phyloP scores from a whole-genome alignment of 1,140 invertebrate genomes.

The Charaxes varanes region DNA sequence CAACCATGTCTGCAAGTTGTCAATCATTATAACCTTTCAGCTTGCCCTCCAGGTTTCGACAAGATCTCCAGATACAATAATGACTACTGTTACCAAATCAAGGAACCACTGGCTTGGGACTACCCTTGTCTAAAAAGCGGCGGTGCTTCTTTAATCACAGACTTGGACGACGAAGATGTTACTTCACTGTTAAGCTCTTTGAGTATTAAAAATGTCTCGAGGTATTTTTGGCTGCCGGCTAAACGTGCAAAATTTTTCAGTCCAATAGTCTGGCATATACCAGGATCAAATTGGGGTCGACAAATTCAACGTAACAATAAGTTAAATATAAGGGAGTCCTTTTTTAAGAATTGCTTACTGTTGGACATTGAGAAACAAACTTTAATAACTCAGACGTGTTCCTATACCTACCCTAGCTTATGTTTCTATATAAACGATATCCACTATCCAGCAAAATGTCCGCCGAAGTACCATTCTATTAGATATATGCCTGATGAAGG shows the following conservation, averaged over 20 bases:
- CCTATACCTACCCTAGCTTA: conserved; percentile 35
- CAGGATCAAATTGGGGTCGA: conserved; percentile 52
- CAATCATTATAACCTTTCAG: conserved; percentile 31
- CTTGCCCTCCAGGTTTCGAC: conserved; percentile 44
- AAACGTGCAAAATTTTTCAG: conserved; percentile 37
- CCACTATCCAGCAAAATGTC: conserved; percentile 44
- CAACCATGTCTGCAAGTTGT: conserved; percentile 34
- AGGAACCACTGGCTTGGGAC: conserved; percentile 34
- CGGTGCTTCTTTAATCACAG: conserved; percentile 44
- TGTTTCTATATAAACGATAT: conserved; percentile 52
- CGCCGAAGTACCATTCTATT: conserved; percentile 43
- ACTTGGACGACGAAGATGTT: conserved; percentile 34
- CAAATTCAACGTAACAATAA: conserved; percentile 24
- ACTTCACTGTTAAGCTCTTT: conserved; percentile 36
- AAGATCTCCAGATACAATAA: conserved; percentile 39
- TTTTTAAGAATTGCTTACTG: conserved; percentile 44
- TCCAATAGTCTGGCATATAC: conserved; percentile 44
- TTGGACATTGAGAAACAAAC: conserved; percentile 33
- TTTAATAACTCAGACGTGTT: conserved; percentile 38
- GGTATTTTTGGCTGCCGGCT: conserved; percentile 52
- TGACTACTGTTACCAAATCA: conserved; percentile 47
- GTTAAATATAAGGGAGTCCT: conserved; percentile 23
- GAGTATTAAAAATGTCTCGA: conserved; percentile 27
- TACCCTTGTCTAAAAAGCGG: conserved; percentile 51
- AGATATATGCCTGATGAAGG: conserved; percentile 43